Evolutionary conservation across 2,113 vertebrate genomes (phyloP), one percentile per base, ranked within the genome.

Genomic region (Centropristis striata): DNA sequence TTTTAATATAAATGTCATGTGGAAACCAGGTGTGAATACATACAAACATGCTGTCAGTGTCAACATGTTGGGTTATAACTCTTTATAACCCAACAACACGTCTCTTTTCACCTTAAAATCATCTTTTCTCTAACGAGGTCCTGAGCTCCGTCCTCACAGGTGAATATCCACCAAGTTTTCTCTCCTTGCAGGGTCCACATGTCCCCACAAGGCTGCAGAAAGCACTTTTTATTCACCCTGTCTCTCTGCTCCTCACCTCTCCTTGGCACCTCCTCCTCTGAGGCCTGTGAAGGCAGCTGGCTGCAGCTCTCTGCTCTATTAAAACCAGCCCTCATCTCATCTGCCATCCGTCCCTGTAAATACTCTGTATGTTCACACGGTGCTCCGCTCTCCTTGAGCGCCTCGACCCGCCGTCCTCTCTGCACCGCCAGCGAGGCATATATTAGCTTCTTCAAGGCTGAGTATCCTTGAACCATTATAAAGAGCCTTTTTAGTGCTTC

Each of bases 271-370:
- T 81, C n/a, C 63, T 86, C 88, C 85, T 87, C 88, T 66, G 90
- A 84, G 90, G 78, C 75, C 75, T 86, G 53, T 72, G 74, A 84
- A 87, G 85, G 88, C 91, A 89, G 88, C 87, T 84, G 90, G 85
- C 79, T 82, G 72, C 82, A 61, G 59, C 71, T 87, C 86, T 85
- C 81, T 47, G 86, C 88, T 91, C 90, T 85, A 87, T 86, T 93
- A 86, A 88, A 91, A 87, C 72, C 65, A 84, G 81, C 71, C 83
- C 84, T 86, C 86, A 86, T 90, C 89, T 88, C 90, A 83, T 90
- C 88, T 88, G 85, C 86, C 88, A 80, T 90, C 90, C 81, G 61
- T 72, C 79, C 71, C 80, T 90, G 87, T 87, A 93, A 93, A 92
- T 83, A 88, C 86, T 80, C 70, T 13, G 53, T 72, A 59, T 76